Evolutionary conservation across 1,140 invertebrate genomes (phyloP).

Genomic region (Drosophila miranda): DNA sequence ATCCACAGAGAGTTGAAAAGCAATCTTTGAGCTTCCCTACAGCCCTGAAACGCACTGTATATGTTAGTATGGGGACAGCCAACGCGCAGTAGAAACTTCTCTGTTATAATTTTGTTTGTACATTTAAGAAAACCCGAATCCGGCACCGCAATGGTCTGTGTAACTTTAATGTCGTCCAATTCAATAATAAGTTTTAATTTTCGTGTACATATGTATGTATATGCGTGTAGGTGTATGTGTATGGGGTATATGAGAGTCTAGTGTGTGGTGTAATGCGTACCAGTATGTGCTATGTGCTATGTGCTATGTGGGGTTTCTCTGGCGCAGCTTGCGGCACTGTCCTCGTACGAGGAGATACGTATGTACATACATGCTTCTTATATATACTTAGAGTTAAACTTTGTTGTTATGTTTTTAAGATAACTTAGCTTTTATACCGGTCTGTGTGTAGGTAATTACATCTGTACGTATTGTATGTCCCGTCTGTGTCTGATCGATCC

Average conservation of each 20-base stretch:
- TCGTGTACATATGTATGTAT: constrained; percentile 47
- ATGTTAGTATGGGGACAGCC: neutral
- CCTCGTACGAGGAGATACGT: neutral
- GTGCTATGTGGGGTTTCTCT: neutral
- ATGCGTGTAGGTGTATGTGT: constrained; percentile 6
- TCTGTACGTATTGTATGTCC: constrained; percentile 1
- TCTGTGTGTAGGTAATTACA: constrained; percentile 15
- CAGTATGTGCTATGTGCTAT: too few species aligned
- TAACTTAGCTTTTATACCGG: constrained; percentile 47
- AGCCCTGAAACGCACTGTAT: constrained; percentile 12
- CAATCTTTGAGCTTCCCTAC: neutral
- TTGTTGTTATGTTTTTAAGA: constrained; percentile 76
- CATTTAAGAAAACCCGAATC: constrained; percentile 17
- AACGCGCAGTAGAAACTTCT: neutral
- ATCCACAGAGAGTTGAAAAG: too few species aligned
- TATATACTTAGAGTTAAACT: constrained; percentile 22
- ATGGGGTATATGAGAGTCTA: neutral
- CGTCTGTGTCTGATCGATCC: constrained; percentile 1
- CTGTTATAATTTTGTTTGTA: constrained; percentile 2
- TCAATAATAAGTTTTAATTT: constrained; percentile 27
- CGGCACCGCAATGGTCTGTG: constrained; percentile 9
- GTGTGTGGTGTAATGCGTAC: too few species aligned
- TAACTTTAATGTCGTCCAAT: constrained; percentile 57
- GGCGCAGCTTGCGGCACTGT: constrained; percentile 7
- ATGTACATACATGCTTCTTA: constrained; percentile 27